phyloP scores from a whole-genome alignment of 2,888 invertebrate genomes.

The Eubasilissa splendida region DNA sequence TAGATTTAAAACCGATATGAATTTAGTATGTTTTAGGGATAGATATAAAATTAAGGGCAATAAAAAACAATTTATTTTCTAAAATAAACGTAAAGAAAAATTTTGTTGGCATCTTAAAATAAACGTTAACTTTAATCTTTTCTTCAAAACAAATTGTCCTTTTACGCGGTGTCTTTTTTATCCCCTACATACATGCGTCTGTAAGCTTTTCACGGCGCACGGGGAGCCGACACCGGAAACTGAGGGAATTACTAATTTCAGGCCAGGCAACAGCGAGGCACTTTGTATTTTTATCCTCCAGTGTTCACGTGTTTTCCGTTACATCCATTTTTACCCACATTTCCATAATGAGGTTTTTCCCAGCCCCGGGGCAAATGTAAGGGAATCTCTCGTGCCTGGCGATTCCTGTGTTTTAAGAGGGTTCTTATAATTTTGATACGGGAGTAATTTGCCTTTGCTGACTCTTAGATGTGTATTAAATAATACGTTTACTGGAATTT shows the following conservation, averaged over 20 bases:
- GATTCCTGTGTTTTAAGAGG: conserved; percentile 3
- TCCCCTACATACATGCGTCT: neutral
- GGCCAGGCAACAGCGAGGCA: neutral
- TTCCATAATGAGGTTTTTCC: conserved; percentile 32
- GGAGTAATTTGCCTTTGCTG: too few relatives aligned
- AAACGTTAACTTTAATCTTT: conserved; percentile 16
- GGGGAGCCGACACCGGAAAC: conserved; percentile 9
- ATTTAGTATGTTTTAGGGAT: too few relatives aligned
- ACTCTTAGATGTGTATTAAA: neutral
- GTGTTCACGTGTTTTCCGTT: conserved; percentile 33
- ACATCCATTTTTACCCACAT: conserved; percentile 26
- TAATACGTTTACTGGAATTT: neutral
- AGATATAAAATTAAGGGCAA: too few relatives aligned
- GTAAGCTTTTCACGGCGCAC: neutral
- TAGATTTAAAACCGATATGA: too few relatives aligned
- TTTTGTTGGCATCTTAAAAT: neutral
- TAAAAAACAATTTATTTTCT: too few relatives aligned
- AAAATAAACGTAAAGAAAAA: too few relatives aligned
- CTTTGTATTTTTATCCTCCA: conserved; percentile 23
- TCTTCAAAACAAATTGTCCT: neutral
- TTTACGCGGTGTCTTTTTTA: conserved; percentile 10
- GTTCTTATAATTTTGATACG: too few relatives aligned
- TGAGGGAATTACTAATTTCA: conserved; percentile 22
- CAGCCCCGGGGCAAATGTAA: neutral
- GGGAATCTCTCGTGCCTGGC: neutral